Evolutionary conservation across 1,140 invertebrate genomes (phyloP).

Genomic region (Calephelis virginiensis): DNA sequence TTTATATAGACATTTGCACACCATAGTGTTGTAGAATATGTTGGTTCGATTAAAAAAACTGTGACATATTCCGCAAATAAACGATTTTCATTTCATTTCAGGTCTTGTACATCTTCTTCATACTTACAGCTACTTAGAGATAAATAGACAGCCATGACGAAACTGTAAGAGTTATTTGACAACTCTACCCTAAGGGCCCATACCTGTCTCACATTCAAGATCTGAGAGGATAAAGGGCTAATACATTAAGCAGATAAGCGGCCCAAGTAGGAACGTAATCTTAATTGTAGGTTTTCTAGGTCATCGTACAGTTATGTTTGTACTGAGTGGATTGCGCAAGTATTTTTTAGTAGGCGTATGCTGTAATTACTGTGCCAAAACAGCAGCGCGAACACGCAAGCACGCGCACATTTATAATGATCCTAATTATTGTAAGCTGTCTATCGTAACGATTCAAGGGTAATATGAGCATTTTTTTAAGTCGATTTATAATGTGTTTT

Average conservation of each 20-base stretch:
- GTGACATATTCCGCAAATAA: too few species aligned
- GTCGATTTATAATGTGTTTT: slow-evolving; percentile 15
- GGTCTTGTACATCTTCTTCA: too few species aligned
- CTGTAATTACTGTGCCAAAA: slow-evolving; percentile 58
- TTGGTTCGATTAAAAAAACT: too few species aligned
- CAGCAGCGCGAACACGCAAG: slow-evolving; percentile 53
- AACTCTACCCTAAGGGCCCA: too few species aligned
- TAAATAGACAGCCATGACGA: too few species aligned
- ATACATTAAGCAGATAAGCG: slow-evolving; percentile 1
- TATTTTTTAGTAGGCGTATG: slow-evolving; percentile 37
- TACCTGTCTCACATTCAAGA: not conserved
- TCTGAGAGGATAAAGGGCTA: not conserved
- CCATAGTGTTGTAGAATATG: too few species aligned
- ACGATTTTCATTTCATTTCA: too few species aligned
- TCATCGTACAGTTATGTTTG: slow-evolving; percentile 34
- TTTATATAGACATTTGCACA: too few species aligned
- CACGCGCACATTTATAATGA: slow-evolving; percentile 49
- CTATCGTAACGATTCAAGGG: slow-evolving; percentile 54
- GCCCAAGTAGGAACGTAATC: slow-evolving; percentile 20
- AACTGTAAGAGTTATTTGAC: too few species aligned
- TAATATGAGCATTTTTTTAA: slow-evolving; percentile 31
- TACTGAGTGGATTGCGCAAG: slow-evolving; percentile 36
- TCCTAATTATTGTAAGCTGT: slow-evolving; percentile 53
- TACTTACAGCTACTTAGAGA: too few species aligned
- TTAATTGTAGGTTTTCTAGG: slow-evolving; percentile 54